phyloP scores from a whole-genome alignment of 2,797 vertebrate species.

The Lepilemur ruficaudatus region DNA sequence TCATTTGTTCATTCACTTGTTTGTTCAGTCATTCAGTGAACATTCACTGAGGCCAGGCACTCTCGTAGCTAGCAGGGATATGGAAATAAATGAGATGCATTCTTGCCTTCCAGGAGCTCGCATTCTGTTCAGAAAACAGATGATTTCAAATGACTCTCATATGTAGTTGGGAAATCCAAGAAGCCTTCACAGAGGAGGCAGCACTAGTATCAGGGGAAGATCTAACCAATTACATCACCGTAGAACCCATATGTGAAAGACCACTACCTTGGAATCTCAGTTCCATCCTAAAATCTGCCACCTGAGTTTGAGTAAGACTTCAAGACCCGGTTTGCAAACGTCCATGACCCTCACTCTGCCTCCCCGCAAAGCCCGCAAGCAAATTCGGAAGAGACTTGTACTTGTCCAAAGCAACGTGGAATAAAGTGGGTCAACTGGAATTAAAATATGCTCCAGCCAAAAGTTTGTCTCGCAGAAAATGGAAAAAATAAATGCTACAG shows the following conservation, averaged over 20 bases:
- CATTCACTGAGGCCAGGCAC: neutral
- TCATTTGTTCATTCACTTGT: neutral
- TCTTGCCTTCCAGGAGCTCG: neutral
- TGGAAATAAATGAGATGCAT: neutral
- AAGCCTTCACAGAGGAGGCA: neutral
- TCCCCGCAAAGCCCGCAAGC: slow-evolving; percentile 52
- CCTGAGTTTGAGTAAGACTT: slow-evolving; percentile 13
- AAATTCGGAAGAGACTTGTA: slow-evolving; percentile 68
- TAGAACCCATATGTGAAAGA: neutral
- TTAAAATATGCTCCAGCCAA: slow-evolving; percentile 75
- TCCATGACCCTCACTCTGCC: slow-evolving; percentile 54
- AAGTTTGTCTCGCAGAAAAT: slow-evolving; percentile 71
- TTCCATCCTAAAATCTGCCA: slow-evolving; percentile 35
- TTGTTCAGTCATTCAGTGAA: slow-evolving; percentile 28
- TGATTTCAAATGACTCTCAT: neutral
- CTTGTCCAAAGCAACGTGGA: slow-evolving; percentile 65
- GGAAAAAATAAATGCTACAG: slow-evolving; percentile 62
- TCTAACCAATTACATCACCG: neutral
- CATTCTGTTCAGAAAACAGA: slow-evolving; percentile 16
- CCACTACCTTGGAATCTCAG: neutral
- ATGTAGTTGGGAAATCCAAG: neutral
- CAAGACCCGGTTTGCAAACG: slow-evolving; percentile 40
- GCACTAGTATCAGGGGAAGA: neutral
- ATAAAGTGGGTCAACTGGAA: slow-evolving; percentile 69
- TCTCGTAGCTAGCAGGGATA: neutral